Percentiles rank a stretch among this genome's conserved stretches.
Conservation (phyloP, 2,888 invertebrate genomes). For the Plebejus melissa region DNA sequence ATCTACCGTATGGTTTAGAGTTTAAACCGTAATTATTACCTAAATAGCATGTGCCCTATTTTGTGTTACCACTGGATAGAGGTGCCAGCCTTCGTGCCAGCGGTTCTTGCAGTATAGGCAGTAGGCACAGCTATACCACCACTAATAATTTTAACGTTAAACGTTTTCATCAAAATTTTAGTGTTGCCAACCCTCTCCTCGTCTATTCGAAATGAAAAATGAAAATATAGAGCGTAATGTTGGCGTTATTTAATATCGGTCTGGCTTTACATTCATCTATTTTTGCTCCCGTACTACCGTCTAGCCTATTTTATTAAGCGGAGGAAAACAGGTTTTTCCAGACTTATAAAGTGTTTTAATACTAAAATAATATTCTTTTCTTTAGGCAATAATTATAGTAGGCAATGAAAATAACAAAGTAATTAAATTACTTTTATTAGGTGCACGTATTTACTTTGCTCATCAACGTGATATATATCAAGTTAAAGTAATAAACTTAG, state of each 20-base stretch:
- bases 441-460: conserved; percentile 5
- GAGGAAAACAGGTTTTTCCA: background rate
- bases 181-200: conserved; percentile 20
- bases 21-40: too few relatives aligned
- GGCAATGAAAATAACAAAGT: background rate
- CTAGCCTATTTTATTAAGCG: background rate
- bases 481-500: background rate
- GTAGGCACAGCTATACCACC: background rate
- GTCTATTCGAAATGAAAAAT: conserved; percentile 16
- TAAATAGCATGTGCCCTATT: too few relatives aligned
- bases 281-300: background rate
- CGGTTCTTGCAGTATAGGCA: too few relatives aligned
- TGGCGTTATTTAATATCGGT: conserved; percentile 12
- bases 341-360: background rate
- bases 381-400: background rate
- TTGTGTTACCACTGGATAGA: too few relatives aligned
- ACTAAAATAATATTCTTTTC: background rate
- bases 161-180: background rate
- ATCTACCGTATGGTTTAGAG: too few relatives aligned
- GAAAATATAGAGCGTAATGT: background rate
- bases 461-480: background rate
- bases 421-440: conserved; percentile 1
- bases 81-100: too few relatives aligned
- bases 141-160: background rate
- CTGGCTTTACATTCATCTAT: conserved; percentile 25